phyloP scores from a whole-genome alignment of 2,113 vertebrate species.

The Motacilla tschutschensis region DNA sequence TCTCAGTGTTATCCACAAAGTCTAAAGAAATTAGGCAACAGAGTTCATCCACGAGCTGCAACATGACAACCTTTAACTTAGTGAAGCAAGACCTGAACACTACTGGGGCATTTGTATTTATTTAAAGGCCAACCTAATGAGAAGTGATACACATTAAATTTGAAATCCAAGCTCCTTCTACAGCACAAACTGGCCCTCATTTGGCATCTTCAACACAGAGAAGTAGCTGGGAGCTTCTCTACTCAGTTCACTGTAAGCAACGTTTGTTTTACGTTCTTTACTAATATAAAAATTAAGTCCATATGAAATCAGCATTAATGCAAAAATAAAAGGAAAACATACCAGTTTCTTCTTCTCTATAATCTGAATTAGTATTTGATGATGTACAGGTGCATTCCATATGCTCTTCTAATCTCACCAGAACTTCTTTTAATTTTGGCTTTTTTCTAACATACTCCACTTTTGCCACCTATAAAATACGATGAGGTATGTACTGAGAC shows the following conservation, averaged over 20 bases:
- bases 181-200: not conserved
- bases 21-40: slow-evolving; percentile 18
- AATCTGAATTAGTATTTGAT: slow-evolving; percentile 84
- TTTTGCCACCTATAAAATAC: slow-evolving; percentile 88
- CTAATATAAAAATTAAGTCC: slow-evolving; percentile 12
- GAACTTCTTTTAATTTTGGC: slow-evolving; percentile 96
- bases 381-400: slow-evolving; percentile 90
- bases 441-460: slow-evolving; percentile 94
- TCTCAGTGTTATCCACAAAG: not conserved
- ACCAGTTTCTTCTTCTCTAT: slow-evolving; percentile 92
- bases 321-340: slow-evolving; percentile 62
- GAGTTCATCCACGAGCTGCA: slow-evolving; percentile 1
- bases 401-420: slow-evolving; percentile 96
- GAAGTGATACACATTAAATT: not conserved
- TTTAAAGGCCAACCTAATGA: slow-evolving; percentile 4
- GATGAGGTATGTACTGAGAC: slow-evolving; percentile 41
- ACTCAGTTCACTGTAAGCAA: not conserved
- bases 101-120: not conserved
- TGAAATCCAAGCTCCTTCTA: not conserved
- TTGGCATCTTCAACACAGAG: not conserved
- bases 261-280: slow-evolving; percentile 7
- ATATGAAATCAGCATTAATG: slow-evolving; percentile 40
- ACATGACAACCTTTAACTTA: slow-evolving; percentile 15
- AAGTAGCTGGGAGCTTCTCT: not conserved
- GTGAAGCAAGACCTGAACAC: slow-evolving; percentile 29